Percentiles rank a stretch among this genome's conserved stretches.
These are phyloP conservation scores for Pomatostomus ruficeps DNA, from an alignment of 2,113 vertebrate species.

Conservation along the genomic window DNA sequence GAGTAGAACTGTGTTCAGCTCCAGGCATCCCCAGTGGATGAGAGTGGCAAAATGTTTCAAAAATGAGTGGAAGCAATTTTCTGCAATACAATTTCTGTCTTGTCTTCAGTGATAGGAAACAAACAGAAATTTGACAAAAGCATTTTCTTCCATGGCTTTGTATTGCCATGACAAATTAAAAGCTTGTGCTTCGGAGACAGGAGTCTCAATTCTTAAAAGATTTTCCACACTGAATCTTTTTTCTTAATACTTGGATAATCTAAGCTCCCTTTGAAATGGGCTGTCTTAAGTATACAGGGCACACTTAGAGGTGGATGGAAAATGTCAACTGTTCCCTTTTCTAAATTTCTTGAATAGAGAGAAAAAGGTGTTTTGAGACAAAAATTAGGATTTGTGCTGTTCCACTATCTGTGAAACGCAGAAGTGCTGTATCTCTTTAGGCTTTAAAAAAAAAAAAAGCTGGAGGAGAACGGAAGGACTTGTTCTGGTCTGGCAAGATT, in stretches of 20 bases:
- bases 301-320: not conserved
- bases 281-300: not conserved
- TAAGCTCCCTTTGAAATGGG: not conserved
- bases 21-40: not conserved
- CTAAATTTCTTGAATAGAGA: not conserved
- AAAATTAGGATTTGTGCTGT: not conserved
- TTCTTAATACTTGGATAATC: not conserved
- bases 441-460: not conserved
- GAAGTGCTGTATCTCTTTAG: not conserved
- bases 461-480: not conserved
- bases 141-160: not conserved
- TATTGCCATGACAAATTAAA: not conserved
- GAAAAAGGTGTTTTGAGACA: not conserved
- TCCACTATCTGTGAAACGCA: not conserved
- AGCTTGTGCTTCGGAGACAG: not conserved
- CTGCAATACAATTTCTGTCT: not conserved
- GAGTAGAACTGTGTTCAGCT: not conserved
- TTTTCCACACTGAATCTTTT: not conserved
- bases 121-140: not conserved
- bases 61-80: not conserved
- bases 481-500: constrained; percentile 9
- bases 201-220: not conserved
- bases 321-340: not conserved
- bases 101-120: not conserved
- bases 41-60: not conserved